Base-by-base conservation (phyloP, 2,797 vertebrate genomes). In the Aldrovandia affinis region DNA sequence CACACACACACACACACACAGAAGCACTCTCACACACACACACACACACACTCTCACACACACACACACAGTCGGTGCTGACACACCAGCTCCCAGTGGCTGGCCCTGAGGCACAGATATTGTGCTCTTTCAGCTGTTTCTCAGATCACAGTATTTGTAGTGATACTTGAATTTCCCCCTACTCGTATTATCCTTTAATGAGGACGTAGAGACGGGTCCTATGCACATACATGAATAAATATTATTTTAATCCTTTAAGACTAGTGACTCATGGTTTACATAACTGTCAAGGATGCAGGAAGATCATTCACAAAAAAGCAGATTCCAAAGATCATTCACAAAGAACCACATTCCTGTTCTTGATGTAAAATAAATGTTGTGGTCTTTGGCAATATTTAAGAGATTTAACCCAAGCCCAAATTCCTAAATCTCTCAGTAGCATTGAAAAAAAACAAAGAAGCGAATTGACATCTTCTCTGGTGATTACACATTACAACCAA, bases 281-380 rank as follows among this genome's bases (percentile, higher is more conserved):
- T 92, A 94, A 95, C 87, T 83, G 88, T 78, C 86, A 89, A 15
- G 84, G 83, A 88, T 80, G 88, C 88, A 87, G 85, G 88, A 87
- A 87, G 81, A 87, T 88, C 86, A 84, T 92, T 94, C 91, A 94
- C 94, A 93, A 94, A 92, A 93, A 88, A 91, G n/a, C n/a, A 91
- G 87, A 2, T 92, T 91, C 90, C 5, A 39, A 63, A 63, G 36
- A 42, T 42, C 15, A 36, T 15, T 15, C 4, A 3, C 36, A 44
- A 28, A 33, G 57, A 81, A 36, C 6, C 57, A 81, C 15, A 55
- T 61, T 36, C 36, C 39, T 73, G 9, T 14, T 33, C 12, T 42
- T 36, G 68, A 73, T 33, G 33, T 20, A 73, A 22, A 73, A 1
- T 20, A 73, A 15, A 18, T 2, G 4, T 44, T 5, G 0, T 8